phyloP scores from a whole-genome alignment of 2,113 vertebrate genomes.

The Noturus placidus region DNA sequence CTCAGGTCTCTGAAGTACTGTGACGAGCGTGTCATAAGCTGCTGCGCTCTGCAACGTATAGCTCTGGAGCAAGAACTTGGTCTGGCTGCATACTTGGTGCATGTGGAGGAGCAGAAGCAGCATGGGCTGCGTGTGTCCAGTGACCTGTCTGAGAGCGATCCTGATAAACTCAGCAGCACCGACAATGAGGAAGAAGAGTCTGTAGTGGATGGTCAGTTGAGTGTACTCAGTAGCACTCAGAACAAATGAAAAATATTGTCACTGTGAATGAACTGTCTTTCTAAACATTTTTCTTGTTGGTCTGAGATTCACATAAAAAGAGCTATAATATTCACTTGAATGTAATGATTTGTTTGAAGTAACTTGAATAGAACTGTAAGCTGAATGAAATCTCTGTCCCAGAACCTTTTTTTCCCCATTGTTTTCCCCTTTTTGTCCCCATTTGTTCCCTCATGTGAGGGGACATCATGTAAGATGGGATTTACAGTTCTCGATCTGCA shows the following conservation, averaged over 20 bases:
- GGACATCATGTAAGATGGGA: not conserved
- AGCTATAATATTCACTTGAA: not conserved
- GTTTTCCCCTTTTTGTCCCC: no score
- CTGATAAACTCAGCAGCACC: constrained; percentile 90
- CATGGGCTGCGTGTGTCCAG: constrained; percentile 64
- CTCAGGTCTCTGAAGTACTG: constrained; percentile 92
- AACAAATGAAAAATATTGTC: not conserved
- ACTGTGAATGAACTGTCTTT: not conserved
- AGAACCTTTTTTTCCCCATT: not conserved
- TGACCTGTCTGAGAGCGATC: constrained; percentile 87
- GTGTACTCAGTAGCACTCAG: not conserved
- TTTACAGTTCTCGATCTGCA: not conserved
- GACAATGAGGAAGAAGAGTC: constrained; percentile 93
- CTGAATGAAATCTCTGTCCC: not conserved
- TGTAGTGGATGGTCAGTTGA: constrained; percentile 74
- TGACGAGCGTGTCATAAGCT: constrained; percentile 91
- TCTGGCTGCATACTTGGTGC: constrained; percentile 89
- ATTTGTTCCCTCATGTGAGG: not conserved
- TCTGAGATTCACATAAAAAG: not conserved
- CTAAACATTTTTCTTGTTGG: not conserved
- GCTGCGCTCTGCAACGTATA: constrained; percentile 87
- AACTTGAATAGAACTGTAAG: not conserved
- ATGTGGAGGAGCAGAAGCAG: constrained; percentile 71
- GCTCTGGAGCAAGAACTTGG: constrained; percentile 93
- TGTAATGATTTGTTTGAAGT: not conserved